Base-by-base conservation (phyloP, 2,113 vertebrate genomes). In the Typhlomys cinereus region DNA sequence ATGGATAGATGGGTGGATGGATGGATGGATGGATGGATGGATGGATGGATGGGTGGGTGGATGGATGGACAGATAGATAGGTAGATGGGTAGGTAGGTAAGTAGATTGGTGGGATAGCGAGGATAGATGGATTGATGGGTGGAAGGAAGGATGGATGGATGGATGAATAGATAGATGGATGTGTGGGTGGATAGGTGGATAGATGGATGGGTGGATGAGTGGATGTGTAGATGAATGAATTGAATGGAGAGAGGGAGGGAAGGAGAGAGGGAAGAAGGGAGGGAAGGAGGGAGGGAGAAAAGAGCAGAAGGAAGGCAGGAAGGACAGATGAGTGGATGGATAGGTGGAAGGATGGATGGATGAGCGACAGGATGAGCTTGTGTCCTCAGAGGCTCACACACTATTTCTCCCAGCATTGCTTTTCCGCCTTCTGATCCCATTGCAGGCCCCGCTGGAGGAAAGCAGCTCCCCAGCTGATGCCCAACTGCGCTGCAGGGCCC, bases 401-500 rank as follows among this genome's bases (percentile, higher is more conserved):
- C 1, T 3, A 21, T 62, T 10, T 17, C 39, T 79, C 17, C 15
- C 18, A 21, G 64, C 48, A 7, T 34, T 25, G 64, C 12, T 41
- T 88, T 88, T 27, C 57, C 15, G 2, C 66, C 39, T 48, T 15
- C 73, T 7, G 57, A 39, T 54, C 69, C 39, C 14, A 12, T 15
- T 39, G 12, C 21, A 52, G 74, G 29, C 44, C 57, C 34, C 18
- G 39, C 34, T 5, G 69, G n/a, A 70, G 74, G 85, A 78, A 89
- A 0, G 2, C 21, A 44, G 15, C 88, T 14, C 44, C 59, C 34
- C 66, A 57, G 84, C 31, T n/a, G 52, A 90, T 57, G 46, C 84
- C 90, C 3, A 21, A 86, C 76, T 92, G 89, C 67, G 95, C 96
- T 82, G 66, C 1, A 83, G 92, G 90, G 79, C 75, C 29, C 94